Percentiles rank a stretch among this genome's conserved stretches.
Conservation (phyloP, 2,888 invertebrate genomes). For the Sesia bembeciformis region DNA sequence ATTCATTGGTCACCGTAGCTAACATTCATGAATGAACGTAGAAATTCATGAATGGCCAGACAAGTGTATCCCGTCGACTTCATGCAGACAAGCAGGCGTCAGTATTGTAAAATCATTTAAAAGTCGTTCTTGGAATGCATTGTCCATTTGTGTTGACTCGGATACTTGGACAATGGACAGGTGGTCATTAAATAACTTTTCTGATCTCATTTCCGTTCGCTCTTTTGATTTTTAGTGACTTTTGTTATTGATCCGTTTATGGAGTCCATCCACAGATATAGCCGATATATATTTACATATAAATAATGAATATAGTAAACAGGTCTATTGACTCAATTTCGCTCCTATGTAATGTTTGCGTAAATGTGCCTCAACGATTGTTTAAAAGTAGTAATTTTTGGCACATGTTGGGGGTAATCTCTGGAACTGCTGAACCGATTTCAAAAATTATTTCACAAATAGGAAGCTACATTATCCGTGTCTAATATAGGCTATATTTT, state of each 20-base stretch:
- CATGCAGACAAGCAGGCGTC: constrained; percentile 42
- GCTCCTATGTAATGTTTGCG: too few species aligned
- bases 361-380: too few species aligned
- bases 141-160: constrained; percentile 5
- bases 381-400: too few species aligned
- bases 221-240: constrained; percentile 2
- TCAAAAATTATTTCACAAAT: too few species aligned
- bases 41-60: constrained; percentile 35
- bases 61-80: constrained; percentile 35
- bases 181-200: constrained; percentile 60
- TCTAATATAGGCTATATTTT: too few species aligned
- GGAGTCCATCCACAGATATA: too few species aligned
- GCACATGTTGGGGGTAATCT: too few species aligned
- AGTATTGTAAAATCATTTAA: constrained; percentile 37
- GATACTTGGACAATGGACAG: constrained; percentile 22
- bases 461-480: too few species aligned
- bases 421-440: too few species aligned
- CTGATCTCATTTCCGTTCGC: constrained; percentile 53
- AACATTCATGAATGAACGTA: constrained; percentile 48
- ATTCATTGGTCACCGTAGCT: constrained; percentile 27
- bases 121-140: constrained; percentile 35
- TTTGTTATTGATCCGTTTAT: background rate
- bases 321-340: too few species aligned
- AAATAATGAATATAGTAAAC: too few species aligned
- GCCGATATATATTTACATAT: too few species aligned